A percentile compares a stretch with the other conserved stretches of the same genome.
These are phyloP conservation scores for Campaea margaritaria DNA, from an alignment of 2,888 invertebrate species.

Conservation along the genomic window DNA sequence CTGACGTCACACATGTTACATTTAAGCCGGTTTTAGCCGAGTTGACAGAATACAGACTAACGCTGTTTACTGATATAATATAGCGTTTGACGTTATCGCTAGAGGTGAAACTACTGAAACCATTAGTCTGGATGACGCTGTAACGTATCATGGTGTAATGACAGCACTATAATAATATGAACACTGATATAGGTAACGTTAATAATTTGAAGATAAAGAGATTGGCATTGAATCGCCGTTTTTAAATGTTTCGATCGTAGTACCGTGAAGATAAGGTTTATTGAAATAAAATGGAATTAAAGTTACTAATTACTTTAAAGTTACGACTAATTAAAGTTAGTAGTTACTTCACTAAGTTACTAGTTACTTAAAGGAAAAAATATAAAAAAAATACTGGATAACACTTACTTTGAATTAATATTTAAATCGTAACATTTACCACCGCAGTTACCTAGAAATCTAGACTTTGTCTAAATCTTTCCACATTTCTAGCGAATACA, in stretches of 20 bases:
- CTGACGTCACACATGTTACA: slow-evolving; percentile 67
- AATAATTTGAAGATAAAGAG: slow-evolving; percentile 37
- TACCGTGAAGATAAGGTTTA: neutral
- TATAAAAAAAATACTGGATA: too few relatives aligned
- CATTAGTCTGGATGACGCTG: slow-evolving; percentile 65
- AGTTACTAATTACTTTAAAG: too few relatives aligned
- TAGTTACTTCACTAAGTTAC: too few relatives aligned
- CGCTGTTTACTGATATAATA: slow-evolving; percentile 63
- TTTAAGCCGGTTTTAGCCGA: slow-evolving; percentile 66
- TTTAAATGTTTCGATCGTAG: slow-evolving; percentile 2
- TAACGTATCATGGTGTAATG: slow-evolving; percentile 48
- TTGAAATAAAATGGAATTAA: too few relatives aligned
- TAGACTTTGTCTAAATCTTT: neutral
- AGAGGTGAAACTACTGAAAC: slow-evolving; percentile 62
- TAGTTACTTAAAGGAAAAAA: too few relatives aligned
- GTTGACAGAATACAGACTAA: slow-evolving; percentile 68
- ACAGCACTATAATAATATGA: slow-evolving; percentile 48
- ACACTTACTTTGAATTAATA: too few relatives aligned
- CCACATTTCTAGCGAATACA: neutral
- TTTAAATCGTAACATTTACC: too few relatives aligned
- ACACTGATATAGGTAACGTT: slow-evolving; percentile 37
- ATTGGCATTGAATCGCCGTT: slow-evolving; percentile 9
- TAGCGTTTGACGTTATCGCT: slow-evolving; percentile 73
- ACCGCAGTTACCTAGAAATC: too few relatives aligned
- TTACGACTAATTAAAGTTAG: too few relatives aligned